These are phyloP conservation scores for Oxystoma pomonae DNA, from an alignment of 2,888 invertebrate species.

Conservation along the genomic window DNA sequence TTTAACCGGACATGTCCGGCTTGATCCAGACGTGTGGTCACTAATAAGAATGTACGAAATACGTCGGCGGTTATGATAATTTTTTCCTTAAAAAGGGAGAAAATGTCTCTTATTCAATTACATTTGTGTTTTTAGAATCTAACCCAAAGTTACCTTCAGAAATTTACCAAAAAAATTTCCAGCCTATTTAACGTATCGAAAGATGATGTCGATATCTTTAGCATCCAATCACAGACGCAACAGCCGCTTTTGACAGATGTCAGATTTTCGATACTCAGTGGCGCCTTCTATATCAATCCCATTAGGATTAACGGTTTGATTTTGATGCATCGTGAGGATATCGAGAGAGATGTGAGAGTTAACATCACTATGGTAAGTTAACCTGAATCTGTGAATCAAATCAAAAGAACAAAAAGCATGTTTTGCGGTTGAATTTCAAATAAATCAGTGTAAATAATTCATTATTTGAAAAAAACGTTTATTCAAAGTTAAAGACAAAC, in stretches of 20 bases:
- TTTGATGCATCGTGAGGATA: conserved; percentile 87
- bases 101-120: no score
- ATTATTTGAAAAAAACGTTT: no score
- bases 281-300: conserved; percentile 92
- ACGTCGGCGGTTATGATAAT: no score
- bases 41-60: no score
- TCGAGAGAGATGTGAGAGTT: conserved; percentile 87
- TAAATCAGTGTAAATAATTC: no score
- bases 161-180: conserved; percentile 83
- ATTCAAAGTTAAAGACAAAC: no score
- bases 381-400: no score
- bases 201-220: conserved; percentile 93
- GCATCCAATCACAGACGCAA: conserved; percentile 82
- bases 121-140: conserved; percentile 64
- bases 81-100: no score
- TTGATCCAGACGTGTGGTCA: no score
- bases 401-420: no score
- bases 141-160: conserved; percentile 82
- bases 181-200: conserved; percentile 78
- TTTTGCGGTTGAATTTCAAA: no score
- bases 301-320: conserved; percentile 86
- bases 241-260: conserved; percentile 88
- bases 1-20: no score
- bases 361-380: conserved; percentile 85
- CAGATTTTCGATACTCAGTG: conserved; percentile 90